Percentiles rank a stretch among this genome's conserved stretches.
These are phyloP conservation scores for Paramuricea clavata DNA, from an alignment of 92 coral and sea anemone species.

Conservation along the genomic window DNA sequence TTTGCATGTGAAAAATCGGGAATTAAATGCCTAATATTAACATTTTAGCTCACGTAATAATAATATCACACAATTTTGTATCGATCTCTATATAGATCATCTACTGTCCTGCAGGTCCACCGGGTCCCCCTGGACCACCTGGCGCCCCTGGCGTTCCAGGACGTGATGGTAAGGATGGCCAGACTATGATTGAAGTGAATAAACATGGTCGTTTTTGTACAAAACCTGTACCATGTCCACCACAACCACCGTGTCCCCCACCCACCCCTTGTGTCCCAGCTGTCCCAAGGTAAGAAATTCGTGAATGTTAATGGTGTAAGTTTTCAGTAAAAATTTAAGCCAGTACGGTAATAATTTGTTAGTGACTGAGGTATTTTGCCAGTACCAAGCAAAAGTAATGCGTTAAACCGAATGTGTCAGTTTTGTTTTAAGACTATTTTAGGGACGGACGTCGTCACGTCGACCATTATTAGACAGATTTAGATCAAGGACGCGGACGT, in stretches of 20 bases:
- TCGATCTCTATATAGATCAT: conserved; percentile 24
- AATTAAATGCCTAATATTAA: neutral
- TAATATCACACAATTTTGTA: neutral
- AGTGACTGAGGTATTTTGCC: too few relatives aligned
- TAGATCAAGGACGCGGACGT: too few relatives aligned
- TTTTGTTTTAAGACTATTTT: too few relatives aligned
- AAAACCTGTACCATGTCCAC: conserved; percentile 54
- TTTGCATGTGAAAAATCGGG: neutral
- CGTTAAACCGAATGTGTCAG: too few relatives aligned
- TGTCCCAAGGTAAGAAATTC: conserved; percentile 5
- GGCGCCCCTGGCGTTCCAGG: conserved; percentile 88
- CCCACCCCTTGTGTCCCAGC: conserved; percentile 56
- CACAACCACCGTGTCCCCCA: conserved; percentile 57
- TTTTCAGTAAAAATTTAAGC: too few relatives aligned
- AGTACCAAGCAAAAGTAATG: too few relatives aligned
- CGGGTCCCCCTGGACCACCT: conserved; percentile 85
- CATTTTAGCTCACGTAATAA: neutral
- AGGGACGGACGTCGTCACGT: too few relatives aligned
- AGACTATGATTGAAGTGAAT: conserved; percentile 80
- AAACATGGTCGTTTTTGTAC: conserved; percentile 60
- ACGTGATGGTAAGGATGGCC: conserved; percentile 88
- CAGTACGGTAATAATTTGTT: too few relatives aligned
- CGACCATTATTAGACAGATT: too few relatives aligned
- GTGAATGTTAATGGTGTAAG: too few relatives aligned
- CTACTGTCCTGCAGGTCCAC: conserved; percentile 79